phyloP scores from a whole-genome alignment of 2,797 vertebrate genomes.

The Anguilla anguilla region DNA sequence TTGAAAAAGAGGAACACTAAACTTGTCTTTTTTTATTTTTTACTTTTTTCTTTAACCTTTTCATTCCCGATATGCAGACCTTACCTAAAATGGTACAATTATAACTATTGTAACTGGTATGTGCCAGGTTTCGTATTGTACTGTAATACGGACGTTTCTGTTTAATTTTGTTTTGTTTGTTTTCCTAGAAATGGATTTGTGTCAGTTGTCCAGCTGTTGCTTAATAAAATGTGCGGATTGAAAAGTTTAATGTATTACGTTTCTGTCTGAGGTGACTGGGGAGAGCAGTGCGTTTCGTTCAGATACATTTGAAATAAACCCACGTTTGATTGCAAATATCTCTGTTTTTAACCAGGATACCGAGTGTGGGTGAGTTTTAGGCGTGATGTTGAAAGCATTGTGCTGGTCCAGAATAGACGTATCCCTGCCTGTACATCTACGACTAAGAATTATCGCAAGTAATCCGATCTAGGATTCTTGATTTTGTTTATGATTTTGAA shows the following conservation, averaged over 20 bases:
- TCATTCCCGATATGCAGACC: slow-evolving; percentile 47
- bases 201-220: slow-evolving; percentile 81
- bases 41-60: slow-evolving; percentile 22
- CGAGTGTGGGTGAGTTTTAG: not conserved
- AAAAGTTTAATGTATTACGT: slow-evolving; percentile 28
- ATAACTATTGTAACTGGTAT: slow-evolving; percentile 44
- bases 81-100: slow-evolving; percentile 43
- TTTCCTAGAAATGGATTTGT: slow-evolving; percentile 72
- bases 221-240: slow-evolving; percentile 83
- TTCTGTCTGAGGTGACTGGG: not conserved
- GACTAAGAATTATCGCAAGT: not conserved
- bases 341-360: not conserved
- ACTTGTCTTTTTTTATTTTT: slow-evolving; percentile 36
- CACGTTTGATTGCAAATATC: not conserved
- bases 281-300: not conserved
- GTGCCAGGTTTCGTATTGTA: slow-evolving; percentile 53
- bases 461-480: not conserved
- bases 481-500: not conserved
- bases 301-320: not conserved
- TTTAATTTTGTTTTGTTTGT: slow-evolving; percentile 33
- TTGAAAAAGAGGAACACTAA: slow-evolving; percentile 33
- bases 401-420: not conserved
- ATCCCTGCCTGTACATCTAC: not conserved
- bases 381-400: not conserved
- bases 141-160: slow-evolving; percentile 65